Conservation (phyloP, 1,140 invertebrate species). For the Trichomalopsis sarcophagae region DNA sequence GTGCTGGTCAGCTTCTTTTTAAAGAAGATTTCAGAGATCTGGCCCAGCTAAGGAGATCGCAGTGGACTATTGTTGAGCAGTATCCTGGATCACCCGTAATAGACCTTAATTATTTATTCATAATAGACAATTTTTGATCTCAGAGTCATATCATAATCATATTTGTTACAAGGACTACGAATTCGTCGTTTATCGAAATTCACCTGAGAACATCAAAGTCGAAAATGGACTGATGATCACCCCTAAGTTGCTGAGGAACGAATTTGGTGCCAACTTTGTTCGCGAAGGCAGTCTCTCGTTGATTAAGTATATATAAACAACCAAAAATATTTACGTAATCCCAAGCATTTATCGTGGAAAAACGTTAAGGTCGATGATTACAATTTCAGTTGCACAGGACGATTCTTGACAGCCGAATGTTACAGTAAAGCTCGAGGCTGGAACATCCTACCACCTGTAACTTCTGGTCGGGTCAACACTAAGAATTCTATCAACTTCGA, state of each 20-base stretch:
- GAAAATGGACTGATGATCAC: conserved; percentile 79
- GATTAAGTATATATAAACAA: conserved; percentile 67
- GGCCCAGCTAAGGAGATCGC: background rate
- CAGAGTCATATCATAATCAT: background rate
- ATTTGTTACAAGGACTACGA: conserved; percentile 76
- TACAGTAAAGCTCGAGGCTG: conserved; percentile 70
- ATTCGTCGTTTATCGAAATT: conserved; percentile 82
- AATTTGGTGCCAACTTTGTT: conserved; percentile 77
- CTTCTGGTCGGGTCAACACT: conserved; percentile 82
- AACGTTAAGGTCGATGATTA: too few relatives aligned
- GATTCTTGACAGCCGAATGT: conserved; percentile 71
- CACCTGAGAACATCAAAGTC: conserved; percentile 76
- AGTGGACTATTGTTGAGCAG: conserved; percentile 23
- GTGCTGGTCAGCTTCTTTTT: conserved; percentile 27
- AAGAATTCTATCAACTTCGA: conserved; percentile 75
- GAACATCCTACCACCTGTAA: conserved; percentile 80
- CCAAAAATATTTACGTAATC: background rate
- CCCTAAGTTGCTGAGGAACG: conserved; percentile 77
- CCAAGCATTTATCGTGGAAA: too few relatives aligned
- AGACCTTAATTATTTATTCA: background rate
- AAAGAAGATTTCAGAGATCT: background rate
- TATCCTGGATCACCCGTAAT: conserved; percentile 10
- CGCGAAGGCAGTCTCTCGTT: conserved; percentile 71
- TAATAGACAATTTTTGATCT: background rate
- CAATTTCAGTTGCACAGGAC: conserved; percentile 78